Evolutionary conservation across 2,888 invertebrate species (phyloP), one percentile per base, ranked within the genome.

Genomic region (Criorhina ranunculi): DNA sequence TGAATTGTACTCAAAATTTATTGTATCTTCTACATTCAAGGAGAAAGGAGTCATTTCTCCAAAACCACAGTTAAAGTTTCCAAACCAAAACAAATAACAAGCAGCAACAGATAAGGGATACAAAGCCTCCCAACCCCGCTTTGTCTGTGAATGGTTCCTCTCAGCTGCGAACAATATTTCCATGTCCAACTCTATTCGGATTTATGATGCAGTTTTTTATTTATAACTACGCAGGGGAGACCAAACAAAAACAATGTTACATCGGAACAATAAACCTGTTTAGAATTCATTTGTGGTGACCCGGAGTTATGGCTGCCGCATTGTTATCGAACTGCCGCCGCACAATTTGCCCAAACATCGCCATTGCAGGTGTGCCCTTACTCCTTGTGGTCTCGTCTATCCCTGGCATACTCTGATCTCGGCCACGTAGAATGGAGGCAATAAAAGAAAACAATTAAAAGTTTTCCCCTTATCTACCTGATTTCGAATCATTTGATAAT

Each of bases 371-470:
- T 62, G 42, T 49, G 8, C n/a, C 29, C 60, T 35, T 60, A 24
- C 53, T 19, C n/a, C 59, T 53, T 9, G 17, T n/a, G 35, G 24
- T 24, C 24, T 24, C 24, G 24, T 24, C 19, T 57, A 31, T 67
- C 37, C 59, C 40, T 9, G 9, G 33, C 4, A 6, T 24, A 19
- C 9, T 11, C 17, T 49, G 9, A 2, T 12, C 19, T 15, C n/a
- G 31, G 19, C 70, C 70, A 77, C 77, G 76, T 64, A 78, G 46
- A 73, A 24, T 24, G 12, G 40, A 83, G 44, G 67, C 79, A 73
- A 79, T 83, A 79, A 69, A 57, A 73, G 83, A 83, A 83, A 79
- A 73, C 72, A 83, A 83, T 83, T 83, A 83, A 83, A 83, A 83
- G 62, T 83, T 83, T 79, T 83, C 70, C 78, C 24, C 83, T 83